phyloP scores from a whole-genome alignment of 2,888 invertebrate species.

The Agrotis clavis region DNA sequence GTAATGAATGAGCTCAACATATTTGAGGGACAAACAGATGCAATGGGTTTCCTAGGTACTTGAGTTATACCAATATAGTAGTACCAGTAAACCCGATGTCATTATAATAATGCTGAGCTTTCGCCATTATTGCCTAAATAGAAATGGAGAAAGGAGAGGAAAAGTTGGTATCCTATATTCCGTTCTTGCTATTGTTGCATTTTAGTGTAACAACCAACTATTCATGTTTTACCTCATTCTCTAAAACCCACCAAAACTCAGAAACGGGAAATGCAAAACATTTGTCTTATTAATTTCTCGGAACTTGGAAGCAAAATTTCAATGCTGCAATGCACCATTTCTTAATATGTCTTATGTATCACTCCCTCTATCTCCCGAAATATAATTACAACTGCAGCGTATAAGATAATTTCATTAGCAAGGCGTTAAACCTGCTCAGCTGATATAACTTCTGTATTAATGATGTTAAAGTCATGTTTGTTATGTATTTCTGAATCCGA shows the following conservation, averaged over 20 bases:
- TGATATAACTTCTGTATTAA: constrained; percentile 39
- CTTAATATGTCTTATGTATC: constrained; percentile 43
- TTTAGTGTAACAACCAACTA: background rate
- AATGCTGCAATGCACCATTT: constrained; percentile 67
- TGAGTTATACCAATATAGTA: too few species aligned
- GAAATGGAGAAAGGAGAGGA: background rate
- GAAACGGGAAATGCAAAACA: background rate
- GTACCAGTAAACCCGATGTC: too few species aligned
- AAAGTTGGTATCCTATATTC: background rate
- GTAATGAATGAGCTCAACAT: too few species aligned
- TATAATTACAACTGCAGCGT: constrained; percentile 66
- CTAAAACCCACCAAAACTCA: background rate
- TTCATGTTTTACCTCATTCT: background rate
- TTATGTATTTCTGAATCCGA: background rate
- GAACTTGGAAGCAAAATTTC: constrained; percentile 30
- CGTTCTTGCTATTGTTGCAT: background rate
- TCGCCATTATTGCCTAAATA: too few species aligned
- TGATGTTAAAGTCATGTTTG: constrained; percentile 24
- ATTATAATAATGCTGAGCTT: too few species aligned
- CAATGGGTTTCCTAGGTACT: too few species aligned
- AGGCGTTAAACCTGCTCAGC: constrained; percentile 35
- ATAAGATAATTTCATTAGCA: constrained; percentile 67
- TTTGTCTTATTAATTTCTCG: background rate
- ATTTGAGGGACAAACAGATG: too few species aligned
- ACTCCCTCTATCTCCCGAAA: constrained; percentile 53